Evolutionary conservation across 2,113 vertebrate genomes (phyloP).

Genomic region (Callipepla squamata): DNA sequence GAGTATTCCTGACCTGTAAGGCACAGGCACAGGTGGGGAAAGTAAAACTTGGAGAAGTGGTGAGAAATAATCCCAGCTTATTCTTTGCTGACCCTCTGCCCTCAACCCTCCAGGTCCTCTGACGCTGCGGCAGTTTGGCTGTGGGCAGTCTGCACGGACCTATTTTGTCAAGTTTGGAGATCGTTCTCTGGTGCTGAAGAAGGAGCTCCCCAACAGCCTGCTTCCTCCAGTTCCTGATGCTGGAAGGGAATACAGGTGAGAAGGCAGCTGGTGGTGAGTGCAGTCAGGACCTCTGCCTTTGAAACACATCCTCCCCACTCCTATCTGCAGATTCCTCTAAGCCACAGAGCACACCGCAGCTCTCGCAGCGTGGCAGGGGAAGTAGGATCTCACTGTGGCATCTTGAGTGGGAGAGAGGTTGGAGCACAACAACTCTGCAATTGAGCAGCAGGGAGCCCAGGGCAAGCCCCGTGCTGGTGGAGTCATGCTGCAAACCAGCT

Average conservation of each 20-base stretch:
- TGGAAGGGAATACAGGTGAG: constrained; percentile 81
- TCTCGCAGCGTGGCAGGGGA: neutral
- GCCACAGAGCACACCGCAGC: neutral
- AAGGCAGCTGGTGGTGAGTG: neutral
- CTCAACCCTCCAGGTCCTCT: constrained; percentile 63
- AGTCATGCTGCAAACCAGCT: neutral
- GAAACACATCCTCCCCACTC: neutral
- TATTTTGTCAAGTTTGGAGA: constrained; percentile 71
- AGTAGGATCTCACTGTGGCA: accelerated
- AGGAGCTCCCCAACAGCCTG: constrained; percentile 67
- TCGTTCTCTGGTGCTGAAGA: constrained; percentile 79
- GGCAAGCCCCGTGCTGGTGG: neutral
- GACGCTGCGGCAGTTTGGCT: constrained; percentile 76
- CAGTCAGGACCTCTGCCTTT: neutral
- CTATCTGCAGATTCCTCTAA: neutral
- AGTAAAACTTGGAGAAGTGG: neutral
- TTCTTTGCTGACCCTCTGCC: neutral
- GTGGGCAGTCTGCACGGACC: constrained; percentile 65
- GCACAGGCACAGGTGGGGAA: neutral
- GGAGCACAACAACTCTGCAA: neutral
- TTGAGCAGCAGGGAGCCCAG: neutral
- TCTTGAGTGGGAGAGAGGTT: neutral
- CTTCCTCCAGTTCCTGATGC: constrained; percentile 62
- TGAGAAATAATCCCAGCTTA: neutral
- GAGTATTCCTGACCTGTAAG: neutral